Base-by-base conservation (phyloP, 2,888 invertebrate genomes). In the Drosophila helvetica region DNA sequence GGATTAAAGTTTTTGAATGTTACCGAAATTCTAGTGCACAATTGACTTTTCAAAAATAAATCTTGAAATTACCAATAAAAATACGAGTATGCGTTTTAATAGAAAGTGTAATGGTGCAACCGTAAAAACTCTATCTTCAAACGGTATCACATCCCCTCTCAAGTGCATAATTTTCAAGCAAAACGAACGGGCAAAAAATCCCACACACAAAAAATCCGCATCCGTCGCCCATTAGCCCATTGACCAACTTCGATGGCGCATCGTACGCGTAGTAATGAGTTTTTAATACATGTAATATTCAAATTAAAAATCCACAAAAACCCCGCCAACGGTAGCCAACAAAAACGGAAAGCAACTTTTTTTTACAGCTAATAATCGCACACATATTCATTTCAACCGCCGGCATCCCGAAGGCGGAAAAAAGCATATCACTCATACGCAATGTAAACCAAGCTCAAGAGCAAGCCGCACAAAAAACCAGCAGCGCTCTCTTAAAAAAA, bases 281-380 rank as follows among this genome's bases (percentile, higher is more conserved):
- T 85, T 83, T 83, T 83, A 83, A 87, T 83, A 87, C 85, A 75
- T 87, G 85, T 83, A 87, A 87, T 87, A 87, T 87, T 83, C 77
- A 83, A 83, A 83, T 83, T 83, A 86, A 84, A 86, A 86, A 75
- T 62, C 59, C 45, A 67, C 72, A 71, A 73, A 79, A 67, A 60
- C 51, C 18, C 19, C 38, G 15, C 46, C 50, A 68, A 74, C 55
- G 57, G 56, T 59, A 47, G 57, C 62, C 60, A 48, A 55, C 78
- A 84, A 84, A 85, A 81, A 78, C 72, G 62, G 43, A 83, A 78
- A 71, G 62, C 60, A 45, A 5, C n/a, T 64, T 63, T 58, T 79
- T 71, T 64, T 72, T 62, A 54, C 56, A 57, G 54, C 56, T 68
- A 78, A 82, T 82, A 84, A 87, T 82, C 84, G 73, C 82, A 77